Evolutionary conservation across 2,797 vertebrate genomes (phyloP).

Genomic region (Ispidina lecontei): DNA sequence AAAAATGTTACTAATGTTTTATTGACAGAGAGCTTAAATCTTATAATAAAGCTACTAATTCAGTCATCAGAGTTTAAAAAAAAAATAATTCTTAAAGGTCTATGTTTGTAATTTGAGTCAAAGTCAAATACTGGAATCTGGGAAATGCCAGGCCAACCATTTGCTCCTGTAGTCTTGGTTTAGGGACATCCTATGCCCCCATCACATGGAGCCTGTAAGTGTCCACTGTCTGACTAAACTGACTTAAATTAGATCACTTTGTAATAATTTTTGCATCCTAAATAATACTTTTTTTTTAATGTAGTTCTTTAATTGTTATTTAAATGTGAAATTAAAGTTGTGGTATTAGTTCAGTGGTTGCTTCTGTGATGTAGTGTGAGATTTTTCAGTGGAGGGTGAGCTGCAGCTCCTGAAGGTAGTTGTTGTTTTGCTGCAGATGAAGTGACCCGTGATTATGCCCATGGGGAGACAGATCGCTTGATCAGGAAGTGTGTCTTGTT

Average conservation of each 20-base stretch:
- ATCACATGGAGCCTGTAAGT: not conserved
- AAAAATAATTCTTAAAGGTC: not conserved
- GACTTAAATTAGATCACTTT: not conserved
- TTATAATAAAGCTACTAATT: not conserved
- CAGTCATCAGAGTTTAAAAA: not conserved
- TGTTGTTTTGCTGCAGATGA: constrained; percentile 82
- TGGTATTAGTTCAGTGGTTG: not conserved
- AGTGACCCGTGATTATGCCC: constrained; percentile 90
- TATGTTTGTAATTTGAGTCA: not conserved
- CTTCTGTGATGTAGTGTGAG: not conserved
- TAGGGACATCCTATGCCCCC: not conserved
- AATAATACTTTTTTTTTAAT: not conserved
- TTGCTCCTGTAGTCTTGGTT: not conserved
- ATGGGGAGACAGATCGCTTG: constrained; percentile 85
- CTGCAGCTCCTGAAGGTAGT: not conserved
- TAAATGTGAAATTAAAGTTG: not conserved
- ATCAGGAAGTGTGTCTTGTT: constrained; percentile 87
- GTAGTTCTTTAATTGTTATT: not conserved
- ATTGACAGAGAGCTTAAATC: not conserved
- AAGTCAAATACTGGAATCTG: not conserved
- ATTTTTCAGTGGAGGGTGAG: not conserved
- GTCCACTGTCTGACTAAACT: not conserved
- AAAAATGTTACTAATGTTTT: not conserved
- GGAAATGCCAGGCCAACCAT: not conserved
- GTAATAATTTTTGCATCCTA: not conserved